Base-by-base conservation (phyloP, 2,113 vertebrate genomes). In the Trachemys scripta region DNA sequence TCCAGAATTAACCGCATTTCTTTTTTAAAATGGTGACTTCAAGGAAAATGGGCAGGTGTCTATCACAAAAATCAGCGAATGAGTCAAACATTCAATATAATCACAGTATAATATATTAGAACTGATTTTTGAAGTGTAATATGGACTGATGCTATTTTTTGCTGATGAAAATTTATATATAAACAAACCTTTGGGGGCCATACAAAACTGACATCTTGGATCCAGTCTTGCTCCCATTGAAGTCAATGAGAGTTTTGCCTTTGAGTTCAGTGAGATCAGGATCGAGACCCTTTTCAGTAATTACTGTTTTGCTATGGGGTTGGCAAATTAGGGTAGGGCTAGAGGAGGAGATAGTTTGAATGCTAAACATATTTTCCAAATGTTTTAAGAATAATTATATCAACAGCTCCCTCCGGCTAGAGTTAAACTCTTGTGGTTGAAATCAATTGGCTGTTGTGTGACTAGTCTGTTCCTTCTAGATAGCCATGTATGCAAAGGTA, bases 401-500 rank as follows among this genome's bases (percentile, higher is more conserved):
- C 78, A 96, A 62, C 42, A n/a, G 78, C 3, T 16, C 86, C 85
- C 80, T 38, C 47, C 1, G 5, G 42, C 82, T 84, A 29, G 27
- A 65, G 38, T 91, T 95, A 87, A 97, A 94, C 88, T 54, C 51
- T 35, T 94, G 85, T 84, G 94, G 96, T 93, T 90, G 93, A 81
- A 88, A 91, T 86, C 38, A 88, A 51, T 45, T 90, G 86, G 49
- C 50, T 80, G 35, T 19, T 81, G 86, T 93, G 49, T 82, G 88
- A 87, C 80, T 57, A 93, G 10, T 88, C 81, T 95, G 7, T 91
- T 92, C 90, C 42, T 81, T 92, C 91, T 78, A 27, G 85, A 82
- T 94, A 93, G 89, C 85, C 82, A 87, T 75, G 10, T 51, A 84
- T 95, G 69, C 82, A 96, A 97, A 98, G 80, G 42, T 95, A 92